Evolutionary conservation across 2,888 invertebrate genomes (phyloP).

Genomic region (Drosophila prostipennis): DNA sequence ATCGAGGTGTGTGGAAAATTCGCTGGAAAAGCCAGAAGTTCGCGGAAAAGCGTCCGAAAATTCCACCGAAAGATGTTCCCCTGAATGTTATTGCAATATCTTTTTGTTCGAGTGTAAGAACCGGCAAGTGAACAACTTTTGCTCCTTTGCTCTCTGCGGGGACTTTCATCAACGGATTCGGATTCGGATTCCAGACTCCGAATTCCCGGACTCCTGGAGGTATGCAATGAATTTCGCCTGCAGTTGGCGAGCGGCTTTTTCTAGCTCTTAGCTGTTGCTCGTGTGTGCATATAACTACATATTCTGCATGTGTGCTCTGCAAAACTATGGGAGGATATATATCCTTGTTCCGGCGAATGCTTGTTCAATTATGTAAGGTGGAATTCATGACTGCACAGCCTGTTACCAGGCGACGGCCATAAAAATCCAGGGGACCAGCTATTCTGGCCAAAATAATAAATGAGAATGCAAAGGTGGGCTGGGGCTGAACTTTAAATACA

Average conservation of each 20-base stretch:
- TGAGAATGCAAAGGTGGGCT: neutral
- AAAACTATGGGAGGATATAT: slow-evolving; percentile 5
- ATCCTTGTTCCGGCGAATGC: slow-evolving; percentile 24
- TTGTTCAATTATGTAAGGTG: slow-evolving; percentile 40
- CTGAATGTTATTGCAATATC: neutral
- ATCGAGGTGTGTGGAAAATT: neutral
- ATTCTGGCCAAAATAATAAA: slow-evolving; percentile 9
- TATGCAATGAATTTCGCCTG: slow-evolving; percentile 51
- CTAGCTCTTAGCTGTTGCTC: slow-evolving; percentile 28
- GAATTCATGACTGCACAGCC: slow-evolving; percentile 19
- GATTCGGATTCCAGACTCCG: neutral
- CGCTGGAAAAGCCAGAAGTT: neutral
- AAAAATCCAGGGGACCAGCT: neutral
- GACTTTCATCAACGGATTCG: slow-evolving; percentile 22
- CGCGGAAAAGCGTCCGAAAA: slow-evolving; percentile 2
- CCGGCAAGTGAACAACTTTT: neutral
- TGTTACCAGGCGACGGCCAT: slow-evolving; percentile 27
- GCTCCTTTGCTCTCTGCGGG: neutral
- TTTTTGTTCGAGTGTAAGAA: slow-evolving; percentile 20
- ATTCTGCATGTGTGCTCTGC: slow-evolving; percentile 5
- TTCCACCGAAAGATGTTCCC: slow-evolving; percentile 4
- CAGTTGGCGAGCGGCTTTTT: slow-evolving; percentile 15
- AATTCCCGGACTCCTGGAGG: slow-evolving; percentile 26
- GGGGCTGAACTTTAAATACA: neutral
- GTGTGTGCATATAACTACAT: neutral